Evolutionary conservation across 2,113 vertebrate species (phyloP).

Genomic region (Tretioscincus oriximinensis): DNA sequence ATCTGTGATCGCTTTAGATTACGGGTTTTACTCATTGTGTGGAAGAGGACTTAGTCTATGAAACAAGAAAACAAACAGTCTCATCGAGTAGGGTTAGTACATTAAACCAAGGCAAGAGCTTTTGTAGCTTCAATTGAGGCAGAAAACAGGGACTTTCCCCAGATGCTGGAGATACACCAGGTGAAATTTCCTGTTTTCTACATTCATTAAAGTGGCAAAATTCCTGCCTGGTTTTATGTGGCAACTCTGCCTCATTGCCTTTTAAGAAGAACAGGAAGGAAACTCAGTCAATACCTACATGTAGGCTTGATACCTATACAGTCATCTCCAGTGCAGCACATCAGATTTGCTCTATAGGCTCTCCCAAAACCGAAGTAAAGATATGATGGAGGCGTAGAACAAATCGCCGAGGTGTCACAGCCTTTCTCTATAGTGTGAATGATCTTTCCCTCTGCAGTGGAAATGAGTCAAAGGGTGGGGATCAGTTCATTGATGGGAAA

Average conservation of each 20-base stretch:
- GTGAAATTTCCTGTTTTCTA: too few relatives aligned
- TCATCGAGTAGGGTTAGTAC: too few relatives aligned
- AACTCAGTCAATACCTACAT: background rate
- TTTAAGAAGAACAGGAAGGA: background rate
- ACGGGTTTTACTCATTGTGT: too few relatives aligned
- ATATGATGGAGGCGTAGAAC: fast-evolving
- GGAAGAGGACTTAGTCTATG: too few relatives aligned
- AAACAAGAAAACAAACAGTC: too few relatives aligned
- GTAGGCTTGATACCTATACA: background rate
- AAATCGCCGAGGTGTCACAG: background rate
- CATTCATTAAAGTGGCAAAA: too few relatives aligned
- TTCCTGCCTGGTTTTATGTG: too few relatives aligned
- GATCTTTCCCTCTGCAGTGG: background rate
- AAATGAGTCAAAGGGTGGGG: background rate
- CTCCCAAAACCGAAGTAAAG: background rate
- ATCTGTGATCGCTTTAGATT: too few relatives aligned
- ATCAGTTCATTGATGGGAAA: background rate
- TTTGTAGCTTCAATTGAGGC: too few relatives aligned
- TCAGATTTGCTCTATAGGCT: background rate
- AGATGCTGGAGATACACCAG: too few relatives aligned
- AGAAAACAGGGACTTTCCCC: too few relatives aligned
- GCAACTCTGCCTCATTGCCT: background rate
- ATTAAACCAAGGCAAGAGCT: too few relatives aligned
- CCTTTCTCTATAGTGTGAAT: background rate
- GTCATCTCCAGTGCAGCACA: background rate